Conservation (phyloP, 2,113 vertebrate genomes). For the Spilogale gracilis region DNA sequence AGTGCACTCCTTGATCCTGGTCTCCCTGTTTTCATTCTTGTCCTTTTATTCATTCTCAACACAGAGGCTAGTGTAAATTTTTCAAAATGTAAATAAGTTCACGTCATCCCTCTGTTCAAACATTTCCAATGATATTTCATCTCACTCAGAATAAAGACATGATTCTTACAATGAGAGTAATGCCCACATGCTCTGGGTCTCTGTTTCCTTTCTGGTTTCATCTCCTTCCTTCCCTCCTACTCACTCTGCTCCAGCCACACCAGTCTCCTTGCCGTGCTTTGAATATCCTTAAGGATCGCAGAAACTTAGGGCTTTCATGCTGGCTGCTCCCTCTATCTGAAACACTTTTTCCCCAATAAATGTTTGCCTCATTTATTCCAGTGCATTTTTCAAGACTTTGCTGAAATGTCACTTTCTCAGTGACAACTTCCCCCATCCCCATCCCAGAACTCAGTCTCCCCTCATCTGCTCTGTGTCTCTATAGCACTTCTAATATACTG, state of each 20-base stretch:
- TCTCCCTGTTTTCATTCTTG: neutral
- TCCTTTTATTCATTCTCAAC: neutral
- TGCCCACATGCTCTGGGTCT: neutral
- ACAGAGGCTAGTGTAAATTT: neutral
- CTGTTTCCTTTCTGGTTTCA: neutral
- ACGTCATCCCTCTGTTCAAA: neutral
- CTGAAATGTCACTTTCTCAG: neutral
- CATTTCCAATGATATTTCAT: neutral
- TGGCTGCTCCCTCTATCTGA: neutral
- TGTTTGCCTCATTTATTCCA: neutral
- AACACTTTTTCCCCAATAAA: neutral
- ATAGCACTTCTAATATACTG: neutral
- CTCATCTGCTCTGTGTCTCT: neutral
- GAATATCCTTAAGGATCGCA: neutral
- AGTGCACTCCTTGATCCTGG: neutral
- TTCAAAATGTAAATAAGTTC: slow-evolving; percentile 8
- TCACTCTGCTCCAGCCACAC: neutral
- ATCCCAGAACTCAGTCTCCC: neutral
- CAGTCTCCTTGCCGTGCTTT: neutral
- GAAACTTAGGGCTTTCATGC: neutral
- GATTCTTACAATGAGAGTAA: neutral
- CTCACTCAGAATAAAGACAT: neutral
- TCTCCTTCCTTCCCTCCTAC: neutral
- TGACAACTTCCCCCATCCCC: neutral
- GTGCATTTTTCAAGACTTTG: neutral